phyloP scores from a whole-genome alignment of 2,888 invertebrate genomes.

The Nasonovia ribisnigri region DNA sequence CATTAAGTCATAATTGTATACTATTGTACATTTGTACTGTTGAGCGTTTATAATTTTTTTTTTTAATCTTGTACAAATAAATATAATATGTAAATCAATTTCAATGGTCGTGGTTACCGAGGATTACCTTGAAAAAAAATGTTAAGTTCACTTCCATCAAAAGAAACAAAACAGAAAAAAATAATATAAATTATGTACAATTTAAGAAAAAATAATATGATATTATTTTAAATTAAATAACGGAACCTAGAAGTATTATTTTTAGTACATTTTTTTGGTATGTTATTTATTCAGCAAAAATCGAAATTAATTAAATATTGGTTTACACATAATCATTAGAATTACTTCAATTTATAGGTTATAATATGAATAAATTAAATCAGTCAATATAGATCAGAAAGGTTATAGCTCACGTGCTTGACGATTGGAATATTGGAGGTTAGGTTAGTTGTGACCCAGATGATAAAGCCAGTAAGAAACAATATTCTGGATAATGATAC shows the following conservation, averaged over 20 bases:
- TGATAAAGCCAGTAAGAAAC: not conserved
- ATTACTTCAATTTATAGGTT: not conserved
- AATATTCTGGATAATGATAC: constrained; percentile 49
- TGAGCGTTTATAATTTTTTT: not conserved
- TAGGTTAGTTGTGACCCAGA: not conserved
- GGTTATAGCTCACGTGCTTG: not conserved
- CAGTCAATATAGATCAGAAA: not conserved
- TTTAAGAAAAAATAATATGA: not conserved
- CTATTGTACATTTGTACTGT: too few species aligned
- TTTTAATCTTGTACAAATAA: not conserved
- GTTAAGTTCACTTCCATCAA: not conserved
- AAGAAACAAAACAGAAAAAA: not conserved
- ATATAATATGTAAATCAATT: not conserved
- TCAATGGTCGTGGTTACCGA: not conserved
- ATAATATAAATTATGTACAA: not conserved
- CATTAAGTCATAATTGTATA: not conserved
- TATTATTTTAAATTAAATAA: not conserved
- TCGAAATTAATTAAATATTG: not conserved
- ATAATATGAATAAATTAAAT: not conserved
- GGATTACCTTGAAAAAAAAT: not conserved
- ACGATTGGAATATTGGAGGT: not conserved
- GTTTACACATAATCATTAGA: not conserved
- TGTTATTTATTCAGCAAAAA: not conserved
- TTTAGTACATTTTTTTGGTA: not conserved
- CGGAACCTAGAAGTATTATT: not conserved